A percentile compares a stretch with the other conserved stretches of the same genome.
Conservation (phyloP, 92 coral and sea anemone genomes). For the Actinostola sp. region DNA sequence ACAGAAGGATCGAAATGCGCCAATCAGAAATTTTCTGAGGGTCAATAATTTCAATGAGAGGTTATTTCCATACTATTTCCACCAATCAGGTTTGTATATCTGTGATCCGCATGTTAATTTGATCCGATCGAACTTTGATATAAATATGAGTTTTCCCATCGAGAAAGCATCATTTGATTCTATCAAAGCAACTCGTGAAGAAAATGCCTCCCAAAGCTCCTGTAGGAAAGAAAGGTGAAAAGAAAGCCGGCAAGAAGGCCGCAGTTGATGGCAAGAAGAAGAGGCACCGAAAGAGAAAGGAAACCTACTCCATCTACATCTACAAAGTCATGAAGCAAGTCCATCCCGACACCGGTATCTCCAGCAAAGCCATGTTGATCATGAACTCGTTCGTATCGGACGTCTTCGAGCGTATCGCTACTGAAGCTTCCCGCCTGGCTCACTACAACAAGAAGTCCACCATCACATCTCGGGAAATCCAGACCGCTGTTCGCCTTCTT, state of each 20-base stretch:
- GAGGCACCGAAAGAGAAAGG: conserved; percentile 54
- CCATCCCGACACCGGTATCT: conserved; percentile 88
- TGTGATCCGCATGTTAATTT: no score
- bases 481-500: conserved; percentile 78
- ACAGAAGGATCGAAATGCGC: no score
- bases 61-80: no score
- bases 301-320: conserved; percentile 72
- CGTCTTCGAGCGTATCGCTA: conserved; percentile 76
- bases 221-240: conserved; percentile 42
- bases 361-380: conserved; percentile 81
- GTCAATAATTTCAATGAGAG: no score
- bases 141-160: no score
- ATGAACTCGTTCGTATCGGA: conserved; percentile 78
- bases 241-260: conserved; percentile 52
- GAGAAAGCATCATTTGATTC: no score
- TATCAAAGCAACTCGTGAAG: no score
- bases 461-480: conserved; percentile 82
- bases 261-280: conserved; percentile 54
- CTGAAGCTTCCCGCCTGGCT: conserved; percentile 76
- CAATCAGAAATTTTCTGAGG: no score
- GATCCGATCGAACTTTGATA: no score
- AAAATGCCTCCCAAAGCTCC: conserved; percentile 29
- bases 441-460: conserved; percentile 74
- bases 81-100: no score
- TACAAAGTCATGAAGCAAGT: conserved; percentile 84